Evolutionary conservation across 2,113 vertebrate genomes (phyloP).

Genomic region (Anarhynchus alexandrinus): DNA sequence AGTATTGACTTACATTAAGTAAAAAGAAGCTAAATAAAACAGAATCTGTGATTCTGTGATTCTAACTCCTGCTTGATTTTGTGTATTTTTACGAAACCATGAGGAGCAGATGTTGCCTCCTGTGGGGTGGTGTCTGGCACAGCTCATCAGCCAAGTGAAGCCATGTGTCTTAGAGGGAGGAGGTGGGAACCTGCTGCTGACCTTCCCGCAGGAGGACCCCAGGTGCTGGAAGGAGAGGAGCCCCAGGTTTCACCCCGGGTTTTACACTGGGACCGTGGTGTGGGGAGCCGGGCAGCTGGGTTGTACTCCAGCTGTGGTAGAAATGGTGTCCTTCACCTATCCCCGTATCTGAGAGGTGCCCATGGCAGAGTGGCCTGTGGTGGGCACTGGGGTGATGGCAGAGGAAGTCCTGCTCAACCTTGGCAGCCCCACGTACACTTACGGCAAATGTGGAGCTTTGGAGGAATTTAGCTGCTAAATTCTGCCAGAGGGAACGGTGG

Average conservation of each 20-base stretch:
- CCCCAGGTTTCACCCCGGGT: background rate
- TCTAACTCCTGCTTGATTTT: background rate
- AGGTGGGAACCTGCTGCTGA: background rate
- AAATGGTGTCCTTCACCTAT: background rate
- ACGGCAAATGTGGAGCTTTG: background rate
- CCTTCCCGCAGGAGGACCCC: background rate
- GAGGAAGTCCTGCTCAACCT: background rate
- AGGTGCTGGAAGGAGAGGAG: background rate
- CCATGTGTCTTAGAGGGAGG: background rate
- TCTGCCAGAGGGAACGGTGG: background rate
- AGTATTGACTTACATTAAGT: background rate
- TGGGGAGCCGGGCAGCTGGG: background rate
- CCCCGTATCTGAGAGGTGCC: background rate
- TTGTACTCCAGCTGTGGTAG: background rate
- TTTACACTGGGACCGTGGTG: background rate
- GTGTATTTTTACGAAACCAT: background rate
- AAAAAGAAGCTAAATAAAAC: background rate
- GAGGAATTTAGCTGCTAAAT: background rate
- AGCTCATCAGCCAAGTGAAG: background rate
- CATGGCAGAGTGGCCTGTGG: background rate
- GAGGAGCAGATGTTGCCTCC: background rate
- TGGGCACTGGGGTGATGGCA: background rate
- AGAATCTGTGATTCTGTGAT: background rate
- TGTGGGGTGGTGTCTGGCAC: accelerated
- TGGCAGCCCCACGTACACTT: background rate